A percentile compares a stretch with the other conserved stretches of the same genome.
These are phyloP conservation scores for Sciurus vulgaris DNA, from an alignment of 2,797 vertebrate species.

Conservation along the genomic window DNA sequence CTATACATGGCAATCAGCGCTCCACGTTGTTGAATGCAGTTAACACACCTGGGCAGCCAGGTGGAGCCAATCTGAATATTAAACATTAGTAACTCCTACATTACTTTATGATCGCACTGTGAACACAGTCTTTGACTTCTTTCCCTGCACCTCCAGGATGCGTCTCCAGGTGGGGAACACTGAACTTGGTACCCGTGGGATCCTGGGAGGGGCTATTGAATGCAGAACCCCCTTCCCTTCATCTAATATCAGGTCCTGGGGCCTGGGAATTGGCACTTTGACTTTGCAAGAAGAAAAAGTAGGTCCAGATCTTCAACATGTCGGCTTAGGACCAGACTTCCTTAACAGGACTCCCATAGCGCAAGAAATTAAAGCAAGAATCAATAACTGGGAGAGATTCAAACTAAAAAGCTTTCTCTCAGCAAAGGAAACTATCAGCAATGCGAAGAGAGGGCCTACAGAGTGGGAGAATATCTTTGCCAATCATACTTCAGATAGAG, in stretches of 20 bases:
- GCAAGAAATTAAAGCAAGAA: no score
- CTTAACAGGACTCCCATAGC: no score
- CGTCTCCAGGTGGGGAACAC: not conserved
- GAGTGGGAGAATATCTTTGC: no score
- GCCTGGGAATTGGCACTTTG: not conserved
- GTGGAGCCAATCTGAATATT: not conserved
- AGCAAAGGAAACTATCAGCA: no score
- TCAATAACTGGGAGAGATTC: no score
- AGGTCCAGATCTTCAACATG: no score
- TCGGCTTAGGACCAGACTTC: no score
- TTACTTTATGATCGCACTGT: not conserved
- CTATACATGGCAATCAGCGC: rapidly evolving
- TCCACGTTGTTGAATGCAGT: not conserved
- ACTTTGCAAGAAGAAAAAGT: not conserved
- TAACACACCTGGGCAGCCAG: not conserved
- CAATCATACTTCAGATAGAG: no score
- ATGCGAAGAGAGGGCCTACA: no score
- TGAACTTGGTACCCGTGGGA: not conserved
- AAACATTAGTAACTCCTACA: not conserved
- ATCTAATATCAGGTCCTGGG: not conserved
- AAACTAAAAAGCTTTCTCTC: no score
- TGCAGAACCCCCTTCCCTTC: not conserved
- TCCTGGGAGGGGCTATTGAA: not conserved
- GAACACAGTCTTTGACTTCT: not conserved
- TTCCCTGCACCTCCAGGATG: not conserved